Conservation (phyloP, 2,797 vertebrate species). For the Eulemur mongoz region DNA sequence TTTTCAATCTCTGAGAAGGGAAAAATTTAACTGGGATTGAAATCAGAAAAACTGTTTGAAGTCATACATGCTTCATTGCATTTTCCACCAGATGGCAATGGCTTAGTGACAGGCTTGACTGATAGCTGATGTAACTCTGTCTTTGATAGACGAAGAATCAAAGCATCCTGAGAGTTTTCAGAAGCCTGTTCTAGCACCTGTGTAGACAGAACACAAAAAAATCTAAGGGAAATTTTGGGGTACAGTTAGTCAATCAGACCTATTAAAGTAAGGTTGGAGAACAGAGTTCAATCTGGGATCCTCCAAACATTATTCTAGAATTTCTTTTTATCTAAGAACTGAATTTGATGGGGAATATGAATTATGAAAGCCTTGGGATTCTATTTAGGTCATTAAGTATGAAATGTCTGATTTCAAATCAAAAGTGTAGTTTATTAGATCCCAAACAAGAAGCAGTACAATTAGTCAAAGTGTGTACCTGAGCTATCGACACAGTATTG, state of each 20-base stretch:
- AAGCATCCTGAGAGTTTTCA: background rate
- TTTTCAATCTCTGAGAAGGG: background rate
- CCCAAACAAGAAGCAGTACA: no score
- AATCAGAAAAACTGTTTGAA: background rate
- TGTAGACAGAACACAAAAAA: background rate
- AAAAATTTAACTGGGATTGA: background rate
- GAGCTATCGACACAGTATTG: no score
- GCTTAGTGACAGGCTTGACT: background rate
- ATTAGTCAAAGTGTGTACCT: no score
- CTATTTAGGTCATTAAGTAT: background rate
- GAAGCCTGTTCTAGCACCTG: background rate
- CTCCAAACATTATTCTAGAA: background rate
- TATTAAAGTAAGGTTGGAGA: background rate
- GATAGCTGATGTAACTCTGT: background rate
- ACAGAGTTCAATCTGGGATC: background rate
- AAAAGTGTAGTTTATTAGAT: no score
- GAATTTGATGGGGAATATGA: background rate
- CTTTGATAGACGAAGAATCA: background rate
- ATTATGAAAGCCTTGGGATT: background rate
- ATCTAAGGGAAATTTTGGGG: background rate
- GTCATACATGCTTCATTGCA: background rate
- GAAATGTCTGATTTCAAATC: no score
- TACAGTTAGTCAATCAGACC: background rate
- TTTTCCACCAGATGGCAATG: background rate
- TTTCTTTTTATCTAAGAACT: background rate